phyloP scores from a whole-genome alignment of 2,888 invertebrate species.

The Dinocampus coccinellae region DNA sequence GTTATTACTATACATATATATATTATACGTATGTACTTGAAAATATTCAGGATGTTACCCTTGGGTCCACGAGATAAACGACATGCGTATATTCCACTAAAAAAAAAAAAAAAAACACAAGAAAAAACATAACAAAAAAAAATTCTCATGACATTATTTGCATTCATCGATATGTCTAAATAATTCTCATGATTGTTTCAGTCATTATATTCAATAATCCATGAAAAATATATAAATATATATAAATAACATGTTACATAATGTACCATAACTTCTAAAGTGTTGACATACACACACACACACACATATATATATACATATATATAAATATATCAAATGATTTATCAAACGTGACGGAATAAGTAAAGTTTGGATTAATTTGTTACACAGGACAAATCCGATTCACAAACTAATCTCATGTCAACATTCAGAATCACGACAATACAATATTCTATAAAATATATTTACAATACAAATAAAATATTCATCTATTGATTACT shows the following conservation, averaged over 20 bases:
- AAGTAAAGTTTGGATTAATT: constrained; percentile 8
- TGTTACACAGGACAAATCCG: constrained; percentile 3
- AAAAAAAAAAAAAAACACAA: background rate
- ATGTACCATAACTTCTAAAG: too few species aligned
- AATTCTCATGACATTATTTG: constrained; percentile 25
- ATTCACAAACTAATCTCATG: constrained; percentile 3
- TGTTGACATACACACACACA: too few species aligned
- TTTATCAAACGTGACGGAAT: constrained; percentile 5
- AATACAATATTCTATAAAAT: background rate
- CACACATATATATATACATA: background rate
- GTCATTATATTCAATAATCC: background rate
- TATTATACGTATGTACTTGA: constrained; percentile 26
- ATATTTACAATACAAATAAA: background rate
- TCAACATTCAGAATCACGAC: constrained; percentile 21
- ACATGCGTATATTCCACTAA: background rate
- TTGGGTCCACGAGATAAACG: constrained; percentile 46
- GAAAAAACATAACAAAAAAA: background rate
- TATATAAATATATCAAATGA: too few species aligned
- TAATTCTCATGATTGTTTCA: constrained; percentile 19
- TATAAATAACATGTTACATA: too few species aligned
- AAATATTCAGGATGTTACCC: constrained; percentile 54
- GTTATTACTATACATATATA: constrained; percentile 3
- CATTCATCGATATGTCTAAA: background rate
- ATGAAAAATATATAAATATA: background rate
- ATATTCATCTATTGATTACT: background rate